A percentile compares a stretch with the other conserved stretches of the same genome.
Evolutionary conservation across 2,888 invertebrate genomes (phyloP).

Genomic region (Orthosia incerta): DNA sequence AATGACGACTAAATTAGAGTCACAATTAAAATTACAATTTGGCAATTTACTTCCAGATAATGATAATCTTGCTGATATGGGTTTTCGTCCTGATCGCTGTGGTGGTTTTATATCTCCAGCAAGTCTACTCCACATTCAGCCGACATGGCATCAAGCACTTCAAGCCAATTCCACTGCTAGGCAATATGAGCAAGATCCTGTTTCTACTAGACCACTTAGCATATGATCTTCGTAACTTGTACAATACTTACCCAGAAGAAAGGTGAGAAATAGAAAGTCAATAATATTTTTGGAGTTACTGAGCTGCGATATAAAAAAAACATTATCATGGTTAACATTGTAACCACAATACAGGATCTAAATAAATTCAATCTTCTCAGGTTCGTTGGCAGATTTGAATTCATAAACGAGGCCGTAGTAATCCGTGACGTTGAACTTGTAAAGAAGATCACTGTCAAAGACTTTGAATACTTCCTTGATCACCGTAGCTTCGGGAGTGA

Average conservation of each 20-base stretch:
- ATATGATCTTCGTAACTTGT: conserved; percentile 62
- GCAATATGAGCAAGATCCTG: conserved; percentile 67
- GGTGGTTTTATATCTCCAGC: conserved; percentile 64
- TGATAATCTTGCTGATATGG: conserved; percentile 72
- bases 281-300: conserved; percentile 82
- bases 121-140: conserved; percentile 69
- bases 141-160: conserved; percentile 70
- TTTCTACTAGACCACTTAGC: conserved; percentile 62
- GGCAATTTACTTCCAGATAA: conserved; percentile 48
- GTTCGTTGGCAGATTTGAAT: conserved; percentile 85
- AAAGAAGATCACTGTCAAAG: conserved; percentile 87
- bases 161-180: conserved; percentile 69
- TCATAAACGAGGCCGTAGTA: conserved; percentile 78
- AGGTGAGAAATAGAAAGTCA: conserved; percentile 58
- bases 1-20: not conserved
- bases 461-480: conserved; percentile 90
- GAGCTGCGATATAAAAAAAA: conserved; percentile 66
- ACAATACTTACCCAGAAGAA: conserved; percentile 71
- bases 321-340: no score
- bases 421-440: conserved; percentile 86
- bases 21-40: not conserved
- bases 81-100: conserved; percentile 59
- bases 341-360: no score
- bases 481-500: conserved; percentile 81
- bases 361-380: conserved; percentile 40